These are phyloP conservation scores for Pomatorhinus ruficollis DNA, from an alignment of 2,113 vertebrate genomes.

Conservation along the genomic window DNA sequence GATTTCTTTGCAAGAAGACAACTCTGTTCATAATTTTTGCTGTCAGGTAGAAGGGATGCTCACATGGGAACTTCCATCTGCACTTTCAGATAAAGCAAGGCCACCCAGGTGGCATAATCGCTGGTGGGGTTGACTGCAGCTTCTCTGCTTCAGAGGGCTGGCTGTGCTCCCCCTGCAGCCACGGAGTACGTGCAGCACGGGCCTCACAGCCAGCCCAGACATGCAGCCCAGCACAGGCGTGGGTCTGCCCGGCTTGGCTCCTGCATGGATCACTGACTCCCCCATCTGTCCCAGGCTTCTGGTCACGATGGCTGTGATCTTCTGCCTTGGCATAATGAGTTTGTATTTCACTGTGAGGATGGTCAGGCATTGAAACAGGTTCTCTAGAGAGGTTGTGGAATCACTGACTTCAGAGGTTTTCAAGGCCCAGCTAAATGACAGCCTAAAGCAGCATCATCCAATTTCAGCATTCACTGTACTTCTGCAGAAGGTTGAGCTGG, in stretches of 20 bases:
- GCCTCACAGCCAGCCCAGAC: not conserved
- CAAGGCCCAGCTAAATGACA: not conserved
- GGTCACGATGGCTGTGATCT: not conserved
- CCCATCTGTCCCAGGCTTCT: rapidly evolving
- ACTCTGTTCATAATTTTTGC: not conserved
- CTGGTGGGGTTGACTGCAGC: not conserved
- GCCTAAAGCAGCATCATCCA: not conserved
- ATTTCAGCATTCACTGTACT: not conserved
- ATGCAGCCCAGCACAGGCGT: not conserved
- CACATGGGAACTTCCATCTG: not conserved
- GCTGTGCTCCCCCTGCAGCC: not conserved
- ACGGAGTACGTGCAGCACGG: rapidly evolving
- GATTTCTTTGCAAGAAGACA: not conserved
- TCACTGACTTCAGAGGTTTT: not conserved
- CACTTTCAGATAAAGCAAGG: not conserved
- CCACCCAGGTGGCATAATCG: not conserved
- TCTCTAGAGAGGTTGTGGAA: not conserved
- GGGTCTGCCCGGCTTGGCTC: not conserved
- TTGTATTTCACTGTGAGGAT: not conserved
- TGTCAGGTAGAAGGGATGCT: not conserved
- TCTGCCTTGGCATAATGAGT: not conserved
- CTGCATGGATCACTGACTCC: not conserved
- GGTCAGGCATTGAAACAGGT: not conserved
- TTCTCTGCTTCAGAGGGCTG: not conserved
- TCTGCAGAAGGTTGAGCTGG: not conserved